These are phyloP conservation scores for Mareca penelope DNA, from an alignment of 2,797 vertebrate species.

Conservation along the genomic window DNA sequence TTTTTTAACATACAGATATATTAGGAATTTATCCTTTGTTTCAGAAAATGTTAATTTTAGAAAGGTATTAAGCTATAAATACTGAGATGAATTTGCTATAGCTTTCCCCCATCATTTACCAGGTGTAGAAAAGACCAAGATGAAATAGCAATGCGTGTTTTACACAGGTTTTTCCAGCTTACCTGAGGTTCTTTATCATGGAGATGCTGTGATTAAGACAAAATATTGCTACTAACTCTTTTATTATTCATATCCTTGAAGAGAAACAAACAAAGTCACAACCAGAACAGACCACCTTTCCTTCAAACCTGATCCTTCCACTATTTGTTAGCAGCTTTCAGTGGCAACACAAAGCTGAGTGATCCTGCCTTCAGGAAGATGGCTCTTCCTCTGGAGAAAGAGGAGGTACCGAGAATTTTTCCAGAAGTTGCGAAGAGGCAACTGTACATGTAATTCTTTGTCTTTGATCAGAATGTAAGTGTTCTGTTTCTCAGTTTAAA, in stretches of 20 bases:
- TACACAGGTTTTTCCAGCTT: not conserved
- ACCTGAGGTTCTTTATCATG: not conserved
- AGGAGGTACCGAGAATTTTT: not conserved
- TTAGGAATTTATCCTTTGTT: not conserved
- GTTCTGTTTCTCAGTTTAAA: not conserved
- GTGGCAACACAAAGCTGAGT: not conserved
- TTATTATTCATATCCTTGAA: not conserved
- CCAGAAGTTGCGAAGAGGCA: not conserved
- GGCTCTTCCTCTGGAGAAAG: not conserved
- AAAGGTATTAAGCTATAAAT: not conserved
- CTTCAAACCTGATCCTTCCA: not conserved
- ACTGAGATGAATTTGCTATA: not conserved
- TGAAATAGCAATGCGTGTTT: rapidly evolving
- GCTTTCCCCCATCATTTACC: not conserved
- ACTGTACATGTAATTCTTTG: not conserved
- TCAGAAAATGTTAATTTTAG: not conserved
- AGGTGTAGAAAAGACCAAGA: not conserved
- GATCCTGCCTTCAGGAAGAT: not conserved
- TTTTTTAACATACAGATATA: not conserved
- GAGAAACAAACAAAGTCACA: not conserved
- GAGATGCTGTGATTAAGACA: not conserved
- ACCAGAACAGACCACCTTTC: not conserved
- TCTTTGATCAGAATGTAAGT: not conserved
- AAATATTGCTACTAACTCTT: not conserved
- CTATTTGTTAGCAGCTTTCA: not conserved